A percentile compares a stretch with the other conserved stretches of the same genome.
Evolutionary conservation across 2,113 vertebrate genomes (phyloP).

Genomic region (Psilopsiagon aymara): DNA sequence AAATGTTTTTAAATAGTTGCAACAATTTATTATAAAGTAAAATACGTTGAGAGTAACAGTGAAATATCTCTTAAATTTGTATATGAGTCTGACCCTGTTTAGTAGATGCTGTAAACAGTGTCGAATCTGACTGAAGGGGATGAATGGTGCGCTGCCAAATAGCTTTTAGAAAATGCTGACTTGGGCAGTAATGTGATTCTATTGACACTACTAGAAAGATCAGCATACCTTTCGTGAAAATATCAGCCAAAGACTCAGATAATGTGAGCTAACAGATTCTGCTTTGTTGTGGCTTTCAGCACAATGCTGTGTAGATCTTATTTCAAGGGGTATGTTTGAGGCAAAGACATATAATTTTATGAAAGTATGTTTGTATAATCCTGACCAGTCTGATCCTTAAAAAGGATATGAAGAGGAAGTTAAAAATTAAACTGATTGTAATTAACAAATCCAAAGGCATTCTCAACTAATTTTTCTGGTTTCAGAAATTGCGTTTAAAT

Average conservation of each 20-base stretch:
- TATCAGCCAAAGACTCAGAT: conserved; percentile 36
- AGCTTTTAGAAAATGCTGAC: conserved; percentile 61
- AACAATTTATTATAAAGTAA: not conserved
- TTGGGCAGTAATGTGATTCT: conserved; percentile 61
- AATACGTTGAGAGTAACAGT: not conserved
- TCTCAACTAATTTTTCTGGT: not conserved
- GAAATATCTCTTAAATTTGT: not conserved
- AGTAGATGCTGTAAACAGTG: conserved; percentile 4
- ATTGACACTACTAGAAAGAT: conserved; percentile 65
- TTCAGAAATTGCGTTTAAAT: not conserved
- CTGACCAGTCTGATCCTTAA: not conserved
- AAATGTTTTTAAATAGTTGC: not conserved
- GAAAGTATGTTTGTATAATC: not conserved
- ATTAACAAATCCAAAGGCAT: not conserved
- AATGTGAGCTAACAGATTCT: not conserved
- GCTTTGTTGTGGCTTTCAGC: not conserved
- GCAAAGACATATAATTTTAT: not conserved
- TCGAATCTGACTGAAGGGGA: conserved; percentile 5
- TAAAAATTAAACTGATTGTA: not conserved
- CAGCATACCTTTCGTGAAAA: conserved; percentile 50
- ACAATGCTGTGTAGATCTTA: not conserved
- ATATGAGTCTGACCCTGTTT: not conserved
- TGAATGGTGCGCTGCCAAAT: conserved; percentile 46
- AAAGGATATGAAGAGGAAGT: not conserved
- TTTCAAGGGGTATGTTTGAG: not conserved